Conservation (phyloP, 2,888 invertebrate species). For the Eristalis tenax region DNA sequence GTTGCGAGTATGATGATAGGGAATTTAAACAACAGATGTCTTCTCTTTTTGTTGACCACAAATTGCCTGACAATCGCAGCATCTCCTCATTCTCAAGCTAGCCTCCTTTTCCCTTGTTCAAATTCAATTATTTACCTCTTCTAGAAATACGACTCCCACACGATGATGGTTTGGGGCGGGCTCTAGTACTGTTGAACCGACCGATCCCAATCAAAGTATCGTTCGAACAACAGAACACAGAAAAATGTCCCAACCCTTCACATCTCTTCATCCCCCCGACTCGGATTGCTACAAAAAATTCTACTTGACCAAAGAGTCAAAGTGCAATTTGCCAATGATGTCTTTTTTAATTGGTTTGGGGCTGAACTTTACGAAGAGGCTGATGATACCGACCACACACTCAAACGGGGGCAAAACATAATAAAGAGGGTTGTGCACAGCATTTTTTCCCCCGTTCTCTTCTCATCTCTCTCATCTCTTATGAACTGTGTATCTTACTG, state of each 20-base stretch:
- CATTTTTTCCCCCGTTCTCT: neutral
- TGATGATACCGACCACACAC: constrained; percentile 10
- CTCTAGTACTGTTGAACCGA: constrained; percentile 33
- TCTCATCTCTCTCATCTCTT: neutral
- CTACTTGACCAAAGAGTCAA: constrained; percentile 64
- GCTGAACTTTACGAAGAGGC: neutral
- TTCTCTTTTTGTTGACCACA: neutral
- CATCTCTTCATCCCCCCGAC: constrained; percentile 1
- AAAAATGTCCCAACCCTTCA: constrained; percentile 12
- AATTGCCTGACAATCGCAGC: neutral
- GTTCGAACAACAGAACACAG: constrained; percentile 12
- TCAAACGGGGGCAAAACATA: neutral
- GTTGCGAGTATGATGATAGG: no score
- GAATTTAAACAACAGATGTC: no score
- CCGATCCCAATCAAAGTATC: constrained; percentile 48
- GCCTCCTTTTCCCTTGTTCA: neutral
- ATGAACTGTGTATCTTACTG: neutral
- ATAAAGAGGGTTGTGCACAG: constrained; percentile 1
- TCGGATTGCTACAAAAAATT: constrained; percentile 41
- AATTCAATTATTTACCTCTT: neutral
- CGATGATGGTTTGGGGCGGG: no score
- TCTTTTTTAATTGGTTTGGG: constrained; percentile 66
- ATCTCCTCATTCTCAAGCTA: neutral
- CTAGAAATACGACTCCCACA: neutral
- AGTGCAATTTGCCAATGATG: constrained; percentile 68